A percentile compares a stretch with the other conserved stretches of the same genome.
Evolutionary conservation across 2,888 invertebrate genomes (phyloP).

Genomic region (Sesia bembeciformis): DNA sequence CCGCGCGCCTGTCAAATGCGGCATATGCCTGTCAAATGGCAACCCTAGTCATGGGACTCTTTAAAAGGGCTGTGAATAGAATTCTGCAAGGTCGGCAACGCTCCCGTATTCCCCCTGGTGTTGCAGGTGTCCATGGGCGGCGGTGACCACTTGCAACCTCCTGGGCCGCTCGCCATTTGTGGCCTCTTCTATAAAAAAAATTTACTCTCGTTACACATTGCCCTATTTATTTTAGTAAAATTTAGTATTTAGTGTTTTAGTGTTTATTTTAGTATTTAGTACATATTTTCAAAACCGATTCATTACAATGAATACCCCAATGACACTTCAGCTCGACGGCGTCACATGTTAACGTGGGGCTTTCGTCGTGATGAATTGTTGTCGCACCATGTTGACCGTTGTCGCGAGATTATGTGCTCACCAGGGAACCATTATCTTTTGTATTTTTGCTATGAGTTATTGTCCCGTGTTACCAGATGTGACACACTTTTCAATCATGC

Average conservation of each 20-base stretch:
- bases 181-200: not conserved
- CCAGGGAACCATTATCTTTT: conserved; percentile 27
- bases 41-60: too few relatives aligned
- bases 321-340: conserved; percentile 20
- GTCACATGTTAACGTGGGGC: conserved; percentile 21
- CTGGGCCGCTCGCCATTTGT: too few relatives aligned
- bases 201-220: not conserved
- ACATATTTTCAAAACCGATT: conserved; percentile 6
- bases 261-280: too few relatives aligned
- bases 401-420: conserved; percentile 38
- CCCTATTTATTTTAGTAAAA: not conserved
- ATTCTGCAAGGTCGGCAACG: too few relatives aligned
- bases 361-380: conserved; percentile 25
- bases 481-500: not conserved
- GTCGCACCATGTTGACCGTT: conserved; percentile 21
- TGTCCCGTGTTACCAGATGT: not conserved
- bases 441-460: conserved; percentile 7
- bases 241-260: too few relatives aligned
- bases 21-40: too few relatives aligned
- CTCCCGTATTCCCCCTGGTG: too few relatives aligned
- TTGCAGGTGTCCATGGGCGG: too few relatives aligned
- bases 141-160: too few relatives aligned
- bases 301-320: conserved; percentile 8
- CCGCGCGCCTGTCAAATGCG: too few relatives aligned
- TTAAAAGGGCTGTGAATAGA: too few relatives aligned